phyloP scores from a whole-genome alignment of 1,140 invertebrate species.

The Sycobia sp. region DNA sequence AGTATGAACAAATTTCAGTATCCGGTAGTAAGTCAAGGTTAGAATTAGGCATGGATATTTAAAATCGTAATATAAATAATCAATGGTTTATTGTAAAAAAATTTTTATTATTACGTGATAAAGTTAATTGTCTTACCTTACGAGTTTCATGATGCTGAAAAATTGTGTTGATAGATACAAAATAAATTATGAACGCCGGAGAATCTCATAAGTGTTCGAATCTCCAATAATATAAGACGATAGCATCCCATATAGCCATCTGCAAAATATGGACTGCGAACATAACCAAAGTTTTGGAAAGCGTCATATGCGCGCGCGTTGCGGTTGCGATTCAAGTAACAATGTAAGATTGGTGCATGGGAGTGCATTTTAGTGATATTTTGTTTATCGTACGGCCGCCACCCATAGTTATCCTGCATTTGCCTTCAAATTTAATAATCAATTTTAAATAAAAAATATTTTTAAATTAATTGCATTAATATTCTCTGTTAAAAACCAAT shows the following conservation, averaged over 20 bases:
- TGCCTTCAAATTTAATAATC: no score
- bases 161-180: conserved; percentile 8
- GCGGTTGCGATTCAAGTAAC: no score
- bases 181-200: conserved; percentile 29
- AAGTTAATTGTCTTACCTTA: conserved; percentile 42
- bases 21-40: conserved; percentile 6
- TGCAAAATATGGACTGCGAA: neutral
- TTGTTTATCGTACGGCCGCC: no score
- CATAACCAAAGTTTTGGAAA: conserved; percentile 7
- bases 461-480: no score
- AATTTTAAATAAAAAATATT: no score
- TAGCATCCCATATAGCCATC: neutral
- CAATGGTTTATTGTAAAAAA: neutral
- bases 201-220: conserved; percentile 30
- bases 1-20: conserved; percentile 21
- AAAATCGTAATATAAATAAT: neutral
- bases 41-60: neutral
- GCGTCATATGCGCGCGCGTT: no score
- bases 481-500: no score
- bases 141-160: conserved; percentile 48
- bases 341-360: no score
- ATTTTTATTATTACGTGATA: neutral
- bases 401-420: no score
- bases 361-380: no score
- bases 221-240: no score